Evolutionary conservation across 2,888 invertebrate species (phyloP).

Genomic region (Mesodorylaimus sp.): DNA sequence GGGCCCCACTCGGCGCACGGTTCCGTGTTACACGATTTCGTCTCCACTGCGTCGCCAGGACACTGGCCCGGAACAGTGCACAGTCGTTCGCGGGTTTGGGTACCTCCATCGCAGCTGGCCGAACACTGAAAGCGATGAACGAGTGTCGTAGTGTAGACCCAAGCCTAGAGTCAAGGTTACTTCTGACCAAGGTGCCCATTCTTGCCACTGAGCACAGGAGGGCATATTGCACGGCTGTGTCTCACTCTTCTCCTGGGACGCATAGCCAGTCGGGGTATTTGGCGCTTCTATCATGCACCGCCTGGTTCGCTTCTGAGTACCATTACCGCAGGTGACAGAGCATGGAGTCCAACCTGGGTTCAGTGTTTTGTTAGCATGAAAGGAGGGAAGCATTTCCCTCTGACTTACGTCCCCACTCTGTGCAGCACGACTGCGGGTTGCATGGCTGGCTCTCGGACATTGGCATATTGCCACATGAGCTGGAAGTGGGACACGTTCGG

Average conservation of each 20-base stretch:
- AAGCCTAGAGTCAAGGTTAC: too few relatives aligned
- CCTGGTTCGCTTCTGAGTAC: neutral
- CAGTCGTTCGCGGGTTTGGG: neutral
- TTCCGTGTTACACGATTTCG: neutral
- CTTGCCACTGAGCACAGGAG: neutral
- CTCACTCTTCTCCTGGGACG: neutral
- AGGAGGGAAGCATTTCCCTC: too few relatives aligned
- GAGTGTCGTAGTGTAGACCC: too few relatives aligned
- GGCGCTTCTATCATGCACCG: neutral
- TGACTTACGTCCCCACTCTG: too few relatives aligned
- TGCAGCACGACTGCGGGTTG: neutral
- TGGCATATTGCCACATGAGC: too few relatives aligned
- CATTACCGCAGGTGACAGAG: neutral
- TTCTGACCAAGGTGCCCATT: neutral
- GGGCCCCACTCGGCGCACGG: too few relatives aligned
- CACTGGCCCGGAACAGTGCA: neutral
- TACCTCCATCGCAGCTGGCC: neutral
- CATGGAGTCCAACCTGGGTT: neutral
- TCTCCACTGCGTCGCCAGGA: neutral
- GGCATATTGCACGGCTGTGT: neutral
- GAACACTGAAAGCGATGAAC: too few relatives aligned
- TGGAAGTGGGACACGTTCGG: too few relatives aligned
- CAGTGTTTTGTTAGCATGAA: too few relatives aligned
- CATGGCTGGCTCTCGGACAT: neutral
- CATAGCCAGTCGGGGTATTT: neutral